Evolutionary conservation across 2,888 invertebrate species (phyloP).

Genomic region (Cabera pusaria): DNA sequence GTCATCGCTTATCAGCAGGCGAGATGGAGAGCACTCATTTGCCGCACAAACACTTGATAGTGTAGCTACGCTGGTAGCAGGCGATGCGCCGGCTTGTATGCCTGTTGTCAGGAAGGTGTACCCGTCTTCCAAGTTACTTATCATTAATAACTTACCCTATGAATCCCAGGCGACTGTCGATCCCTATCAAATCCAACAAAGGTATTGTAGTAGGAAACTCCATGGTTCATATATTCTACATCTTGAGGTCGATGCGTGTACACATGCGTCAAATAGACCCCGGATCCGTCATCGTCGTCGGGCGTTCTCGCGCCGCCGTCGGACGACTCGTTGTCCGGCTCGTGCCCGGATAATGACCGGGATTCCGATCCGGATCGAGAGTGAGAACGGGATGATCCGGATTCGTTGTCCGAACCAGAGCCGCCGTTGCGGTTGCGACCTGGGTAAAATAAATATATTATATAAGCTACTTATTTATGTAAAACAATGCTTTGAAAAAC

Average conservation of each 20-base stretch:
- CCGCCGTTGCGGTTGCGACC: conserved; percentile 88
- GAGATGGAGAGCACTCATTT: too few relatives aligned
- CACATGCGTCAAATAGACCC: conserved; percentile 86
- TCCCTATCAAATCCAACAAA: conserved; percentile 83
- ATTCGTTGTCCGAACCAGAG: conserved; percentile 80
- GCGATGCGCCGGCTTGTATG: too few relatives aligned
- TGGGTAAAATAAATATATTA: too few relatives aligned
- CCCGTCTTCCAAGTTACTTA: too few relatives aligned
- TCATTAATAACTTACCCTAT: conserved; percentile 63
- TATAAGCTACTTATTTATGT: too few relatives aligned
- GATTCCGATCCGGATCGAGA: conserved; percentile 84
- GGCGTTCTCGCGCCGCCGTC: conserved; percentile 87
- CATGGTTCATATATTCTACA: conserved; percentile 80
- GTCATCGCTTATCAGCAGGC: too few relatives aligned
- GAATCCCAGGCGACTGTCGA: conserved; percentile 70
- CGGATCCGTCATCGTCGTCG: conserved; percentile 86
- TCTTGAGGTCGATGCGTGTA: conserved; percentile 73
- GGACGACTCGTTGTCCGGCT: conserved; percentile 90
- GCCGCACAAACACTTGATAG: too few relatives aligned
- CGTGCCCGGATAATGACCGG: conserved; percentile 87
- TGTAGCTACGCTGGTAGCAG: too few relatives aligned
- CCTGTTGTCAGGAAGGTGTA: too few relatives aligned
- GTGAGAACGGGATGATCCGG: conserved; percentile 89
- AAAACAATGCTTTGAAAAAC: too few relatives aligned
- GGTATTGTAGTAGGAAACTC: conserved; percentile 85